Conservation (phyloP, 1,140 invertebrate genomes). For the Gryon sp. region DNA sequence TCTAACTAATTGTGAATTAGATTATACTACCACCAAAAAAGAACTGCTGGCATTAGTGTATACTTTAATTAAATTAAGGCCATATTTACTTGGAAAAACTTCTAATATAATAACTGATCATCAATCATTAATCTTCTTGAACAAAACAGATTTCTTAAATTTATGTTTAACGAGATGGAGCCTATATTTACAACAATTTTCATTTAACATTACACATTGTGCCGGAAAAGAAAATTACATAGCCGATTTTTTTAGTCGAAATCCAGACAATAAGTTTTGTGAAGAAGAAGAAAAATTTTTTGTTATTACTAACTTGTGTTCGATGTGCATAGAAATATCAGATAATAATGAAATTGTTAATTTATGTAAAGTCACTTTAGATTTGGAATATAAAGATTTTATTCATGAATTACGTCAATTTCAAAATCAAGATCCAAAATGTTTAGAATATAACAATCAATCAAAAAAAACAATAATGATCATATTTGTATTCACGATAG, state of each 20-base stretch:
- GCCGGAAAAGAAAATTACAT: not conserved
- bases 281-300: not conserved
- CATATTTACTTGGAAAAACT: not conserved
- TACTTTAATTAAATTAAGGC: not conserved
- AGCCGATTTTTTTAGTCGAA: constrained; percentile 8
- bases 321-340: not conserved
- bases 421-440: not conserved
- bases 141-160: not conserved
- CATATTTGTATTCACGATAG: not conserved
- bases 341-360: not conserved
- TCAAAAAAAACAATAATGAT: not conserved
- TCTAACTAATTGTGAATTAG: not conserved
- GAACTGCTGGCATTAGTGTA: constrained; percentile 10
- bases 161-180: not conserved
- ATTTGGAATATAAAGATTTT: not conserved
- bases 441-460: not conserved
- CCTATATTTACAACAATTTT: constrained; percentile 6
- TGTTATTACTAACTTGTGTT: not conserved
- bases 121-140: not conserved
- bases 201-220: constrained; percentile 5
- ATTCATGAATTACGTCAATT: not conserved
- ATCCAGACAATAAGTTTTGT: not conserved
- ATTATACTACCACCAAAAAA: constrained; percentile 9
- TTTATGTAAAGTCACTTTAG: not conserved
- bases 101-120: constrained; percentile 6